Conservation (phyloP, 2,113 vertebrate species). For the Lycocorax pyrrhopterus region DNA sequence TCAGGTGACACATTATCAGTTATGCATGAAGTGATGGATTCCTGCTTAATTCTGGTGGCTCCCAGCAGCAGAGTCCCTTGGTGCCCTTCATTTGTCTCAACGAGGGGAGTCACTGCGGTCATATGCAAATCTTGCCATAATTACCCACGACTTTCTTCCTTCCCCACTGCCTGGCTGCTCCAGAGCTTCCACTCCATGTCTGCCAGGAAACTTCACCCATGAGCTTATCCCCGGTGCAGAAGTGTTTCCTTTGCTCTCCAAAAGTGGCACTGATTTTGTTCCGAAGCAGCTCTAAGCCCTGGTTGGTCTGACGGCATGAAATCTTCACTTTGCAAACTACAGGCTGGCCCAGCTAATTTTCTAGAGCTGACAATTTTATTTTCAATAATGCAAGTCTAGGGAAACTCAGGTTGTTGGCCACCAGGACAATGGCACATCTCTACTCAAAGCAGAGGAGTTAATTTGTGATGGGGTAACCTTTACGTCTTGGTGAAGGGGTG, state of each 20-base stretch:
- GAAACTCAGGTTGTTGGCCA: neutral
- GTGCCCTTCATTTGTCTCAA: neutral
- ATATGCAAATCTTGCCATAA: constrained; percentile 31
- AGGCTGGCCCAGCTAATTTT: neutral
- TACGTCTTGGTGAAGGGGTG: neutral
- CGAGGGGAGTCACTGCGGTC: neutral
- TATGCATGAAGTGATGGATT: neutral
- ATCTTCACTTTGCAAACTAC: neutral
- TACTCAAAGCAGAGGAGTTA: neutral
- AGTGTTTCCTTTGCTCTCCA: neutral
- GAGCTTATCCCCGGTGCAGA: neutral
- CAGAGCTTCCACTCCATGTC: neutral
- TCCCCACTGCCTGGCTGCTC: neutral
- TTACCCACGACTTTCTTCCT: neutral
- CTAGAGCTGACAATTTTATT: neutral
- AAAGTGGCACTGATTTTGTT: neutral
- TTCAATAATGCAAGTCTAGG: neutral
- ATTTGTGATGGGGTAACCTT: neutral
- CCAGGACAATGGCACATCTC: neutral
- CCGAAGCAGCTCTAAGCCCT: neutral
- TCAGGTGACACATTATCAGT: neutral
- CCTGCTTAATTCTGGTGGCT: neutral
- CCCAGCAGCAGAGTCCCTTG: neutral
- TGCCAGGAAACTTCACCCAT: neutral
- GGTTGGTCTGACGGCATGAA: neutral